Evolutionary conservation across 1,140 invertebrate species (phyloP).

Genomic region (Aphis craccivora): DNA sequence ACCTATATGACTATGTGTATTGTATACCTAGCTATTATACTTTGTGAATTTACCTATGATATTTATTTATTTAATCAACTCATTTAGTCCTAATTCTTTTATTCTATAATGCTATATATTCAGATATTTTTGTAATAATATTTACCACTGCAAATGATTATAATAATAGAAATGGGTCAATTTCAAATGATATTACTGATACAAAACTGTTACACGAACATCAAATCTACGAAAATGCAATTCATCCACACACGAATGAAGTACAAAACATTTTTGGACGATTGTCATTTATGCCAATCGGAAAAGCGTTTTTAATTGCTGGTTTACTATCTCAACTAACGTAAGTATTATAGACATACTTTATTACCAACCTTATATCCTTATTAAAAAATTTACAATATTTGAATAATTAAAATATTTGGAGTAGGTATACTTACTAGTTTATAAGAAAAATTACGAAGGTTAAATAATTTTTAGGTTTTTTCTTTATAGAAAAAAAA

Average conservation of each 20-base stretch:
- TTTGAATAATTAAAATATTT: not conserved
- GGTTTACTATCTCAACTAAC: not conserved
- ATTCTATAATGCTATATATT: too few species aligned
- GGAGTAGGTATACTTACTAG: too few species aligned
- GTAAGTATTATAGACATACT: not conserved
- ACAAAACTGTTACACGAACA: not conserved
- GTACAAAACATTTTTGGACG: constrained; percentile 1
- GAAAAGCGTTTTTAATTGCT: constrained; percentile 29
- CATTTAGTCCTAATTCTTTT: too few species aligned
- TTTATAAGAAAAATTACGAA: too few species aligned
- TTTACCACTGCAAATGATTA: not conserved
- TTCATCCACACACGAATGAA: constrained; percentile 2
- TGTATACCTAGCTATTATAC: too few species aligned
- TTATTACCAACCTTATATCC: not conserved
- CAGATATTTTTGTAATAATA: not conserved
- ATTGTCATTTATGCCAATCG: constrained; percentile 36
- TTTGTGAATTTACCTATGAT: too few species aligned
- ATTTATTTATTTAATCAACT: too few species aligned
- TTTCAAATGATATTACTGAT: not conserved
- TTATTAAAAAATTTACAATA: not conserved
- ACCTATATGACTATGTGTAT: too few species aligned
- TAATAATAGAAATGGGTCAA: not conserved
- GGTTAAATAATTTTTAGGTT: too few species aligned
- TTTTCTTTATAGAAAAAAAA: too few species aligned
- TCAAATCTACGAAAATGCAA: constrained; percentile 17